Evolutionary conservation across 2,797 vertebrate genomes (phyloP).

Genomic region (Knipowitschia caucasica): DNA sequence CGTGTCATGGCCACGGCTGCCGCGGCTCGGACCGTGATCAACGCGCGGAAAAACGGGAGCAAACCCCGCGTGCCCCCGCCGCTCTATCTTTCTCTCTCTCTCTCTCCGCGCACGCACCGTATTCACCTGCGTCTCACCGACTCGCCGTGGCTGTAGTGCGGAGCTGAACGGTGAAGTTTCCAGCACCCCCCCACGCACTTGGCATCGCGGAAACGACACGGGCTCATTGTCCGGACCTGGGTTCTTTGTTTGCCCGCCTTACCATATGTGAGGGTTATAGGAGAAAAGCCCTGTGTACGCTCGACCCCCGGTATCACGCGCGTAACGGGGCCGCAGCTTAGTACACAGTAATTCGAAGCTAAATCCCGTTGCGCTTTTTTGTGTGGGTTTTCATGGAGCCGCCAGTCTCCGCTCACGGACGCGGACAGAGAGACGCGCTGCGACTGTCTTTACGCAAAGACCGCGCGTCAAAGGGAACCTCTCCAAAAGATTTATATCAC

Average conservation of each 20-base stretch:
- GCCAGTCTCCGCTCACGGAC: not conserved
- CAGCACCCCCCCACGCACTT: conserved; percentile 10
- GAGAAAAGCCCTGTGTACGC: conserved; percentile 14
- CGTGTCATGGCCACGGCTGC: too few relatives aligned
- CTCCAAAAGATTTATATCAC: too few relatives aligned
- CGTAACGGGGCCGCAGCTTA: not conserved
- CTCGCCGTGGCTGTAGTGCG: too few relatives aligned
- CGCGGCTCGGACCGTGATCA: too few relatives aligned
- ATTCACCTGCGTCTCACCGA: too few relatives aligned
- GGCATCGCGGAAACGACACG: conserved; percentile 10
- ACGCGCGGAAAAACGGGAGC: not conserved
- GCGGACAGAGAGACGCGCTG: not conserved
- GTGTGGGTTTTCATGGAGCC: not conserved
- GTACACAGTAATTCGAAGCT: not conserved
- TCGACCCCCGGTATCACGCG: conserved; percentile 1
- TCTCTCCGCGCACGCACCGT: too few relatives aligned
- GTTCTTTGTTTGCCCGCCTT: not conserved
- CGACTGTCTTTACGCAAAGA: too few relatives aligned
- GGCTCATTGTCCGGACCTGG: conserved; percentile 6
- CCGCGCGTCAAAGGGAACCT: too few relatives aligned
- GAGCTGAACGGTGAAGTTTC: not conserved
- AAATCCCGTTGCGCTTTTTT: not conserved
- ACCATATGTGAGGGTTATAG: too few relatives aligned
- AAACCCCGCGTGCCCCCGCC: conserved; percentile 4
- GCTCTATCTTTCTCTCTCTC: too few relatives aligned